Evolutionary conservation across 2,113 vertebrate genomes (phyloP).

Genomic region (Nyctereutes procyonoides): DNA sequence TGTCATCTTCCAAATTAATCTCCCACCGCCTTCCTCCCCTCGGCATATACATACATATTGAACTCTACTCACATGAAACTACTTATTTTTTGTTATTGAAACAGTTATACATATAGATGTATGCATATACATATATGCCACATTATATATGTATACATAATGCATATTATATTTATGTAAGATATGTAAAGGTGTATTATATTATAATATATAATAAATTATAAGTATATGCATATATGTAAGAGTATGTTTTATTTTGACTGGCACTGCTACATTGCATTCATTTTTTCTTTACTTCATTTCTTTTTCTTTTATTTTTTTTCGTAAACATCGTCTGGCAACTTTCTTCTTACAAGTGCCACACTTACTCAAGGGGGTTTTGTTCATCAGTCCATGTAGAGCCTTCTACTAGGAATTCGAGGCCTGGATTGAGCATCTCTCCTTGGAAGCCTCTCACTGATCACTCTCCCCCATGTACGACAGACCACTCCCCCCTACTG

Average conservation of each 20-base stretch:
- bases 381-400: not conserved
- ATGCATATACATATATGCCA: not conserved
- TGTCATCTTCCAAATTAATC: not conserved
- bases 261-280: not conserved
- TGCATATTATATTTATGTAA: not conserved
- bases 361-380: not conserved
- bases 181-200: not conserved
- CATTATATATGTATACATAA: not conserved
- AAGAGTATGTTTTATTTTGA: not conserved
- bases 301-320: not conserved
- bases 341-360: not conserved
- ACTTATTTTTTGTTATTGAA: constrained; percentile 2
- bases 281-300: not conserved
- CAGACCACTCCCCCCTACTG: not conserved
- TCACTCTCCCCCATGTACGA: not conserved
- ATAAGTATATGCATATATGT: not conserved
- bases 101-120: not conserved
- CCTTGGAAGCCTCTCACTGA: not conserved
- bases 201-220: not conserved
- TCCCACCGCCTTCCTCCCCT: not conserved
- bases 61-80: not conserved
- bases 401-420: not conserved
- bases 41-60: not conserved
- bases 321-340: not conserved
- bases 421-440: not conserved